These are phyloP conservation scores for Chloroclysta siterata DNA, from an alignment of 2,888 invertebrate species.

Conservation along the genomic window DNA sequence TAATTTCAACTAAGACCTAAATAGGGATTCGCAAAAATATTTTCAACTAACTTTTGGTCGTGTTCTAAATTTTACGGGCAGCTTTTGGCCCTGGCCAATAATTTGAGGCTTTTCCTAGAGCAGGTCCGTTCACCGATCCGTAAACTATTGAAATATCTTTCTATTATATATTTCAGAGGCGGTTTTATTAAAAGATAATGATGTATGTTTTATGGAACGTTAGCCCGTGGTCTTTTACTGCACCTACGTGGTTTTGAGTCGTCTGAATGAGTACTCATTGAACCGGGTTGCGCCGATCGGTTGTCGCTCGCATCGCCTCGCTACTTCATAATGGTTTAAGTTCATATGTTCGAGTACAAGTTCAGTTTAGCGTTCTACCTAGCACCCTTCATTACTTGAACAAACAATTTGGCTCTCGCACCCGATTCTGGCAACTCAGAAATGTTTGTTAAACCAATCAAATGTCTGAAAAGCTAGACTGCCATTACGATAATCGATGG, in stretches of 20 bases:
- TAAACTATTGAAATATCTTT: conserved; percentile 33
- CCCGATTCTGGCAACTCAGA: conserved; percentile 8
- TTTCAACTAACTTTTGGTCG: conserved; percentile 30
- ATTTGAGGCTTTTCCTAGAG: conserved; percentile 29
- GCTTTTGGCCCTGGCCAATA: conserved; percentile 39
- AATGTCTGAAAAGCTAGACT: background rate
- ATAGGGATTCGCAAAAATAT: conserved; percentile 24
- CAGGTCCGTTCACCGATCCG: conserved; percentile 21
- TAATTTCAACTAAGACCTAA: background rate
- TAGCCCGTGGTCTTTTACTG: conserved; percentile 55
- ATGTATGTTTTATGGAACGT: conserved; percentile 45
- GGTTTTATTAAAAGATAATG: conserved; percentile 14
- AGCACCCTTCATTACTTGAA: conserved; percentile 17
- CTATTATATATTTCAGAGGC: conserved; percentile 11
- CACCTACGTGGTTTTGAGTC: conserved; percentile 60
- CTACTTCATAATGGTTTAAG: conserved; percentile 55
- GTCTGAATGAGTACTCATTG: conserved; percentile 72
- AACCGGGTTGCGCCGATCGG: conserved; percentile 62
- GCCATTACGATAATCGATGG: background rate
- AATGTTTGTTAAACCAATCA: conserved; percentile 10
- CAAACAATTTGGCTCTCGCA: conserved; percentile 22
- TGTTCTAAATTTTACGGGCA: conserved; percentile 40
- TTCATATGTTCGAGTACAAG: conserved; percentile 10
- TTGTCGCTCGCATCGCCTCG: conserved; percentile 49
- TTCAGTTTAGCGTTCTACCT: conserved; percentile 19